Evolutionary conservation across 2,797 vertebrate species (phyloP).

Genomic region (Forpus xanthops): DNA sequence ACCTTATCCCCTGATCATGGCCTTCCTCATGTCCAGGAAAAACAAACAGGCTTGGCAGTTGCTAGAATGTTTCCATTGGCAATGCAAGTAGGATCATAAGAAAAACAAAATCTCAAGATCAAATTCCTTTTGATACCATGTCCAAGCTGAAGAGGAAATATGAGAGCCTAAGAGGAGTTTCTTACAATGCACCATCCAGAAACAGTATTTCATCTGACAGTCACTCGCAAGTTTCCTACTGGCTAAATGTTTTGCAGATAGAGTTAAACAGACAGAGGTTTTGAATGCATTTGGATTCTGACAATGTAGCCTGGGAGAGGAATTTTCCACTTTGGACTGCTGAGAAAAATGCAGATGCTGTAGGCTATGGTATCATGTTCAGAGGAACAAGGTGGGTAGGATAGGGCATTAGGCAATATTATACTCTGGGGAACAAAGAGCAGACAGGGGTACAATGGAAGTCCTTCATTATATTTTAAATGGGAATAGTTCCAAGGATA

Average conservation of each 20-base stretch:
- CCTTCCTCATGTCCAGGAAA: neutral
- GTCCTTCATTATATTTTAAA: slow-evolving; percentile 39
- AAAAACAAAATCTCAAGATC: neutral
- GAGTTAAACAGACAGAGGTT: slow-evolving; percentile 56
- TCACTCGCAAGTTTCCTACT: slow-evolving; percentile 33
- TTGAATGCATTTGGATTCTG: neutral
- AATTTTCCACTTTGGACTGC: slow-evolving; percentile 28
- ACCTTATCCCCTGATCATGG: neutral
- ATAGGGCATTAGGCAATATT: slow-evolving; percentile 44
- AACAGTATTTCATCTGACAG: slow-evolving; percentile 41
- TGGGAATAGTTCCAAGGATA: slow-evolving; percentile 44
- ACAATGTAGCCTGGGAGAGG: neutral
- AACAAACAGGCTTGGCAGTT: neutral
- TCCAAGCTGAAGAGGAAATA: neutral
- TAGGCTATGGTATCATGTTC: slow-evolving; percentile 20
- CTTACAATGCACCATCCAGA: neutral
- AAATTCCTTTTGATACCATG: neutral
- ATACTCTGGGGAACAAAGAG: slow-evolving; percentile 45
- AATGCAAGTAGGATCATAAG: neutral
- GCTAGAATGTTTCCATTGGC: neutral
- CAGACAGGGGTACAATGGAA: slow-evolving; percentile 54
- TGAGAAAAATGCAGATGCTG: slow-evolving; percentile 7
- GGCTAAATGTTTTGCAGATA: slow-evolving; percentile 56
- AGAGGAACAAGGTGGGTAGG: slow-evolving; percentile 40
- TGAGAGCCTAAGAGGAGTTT: slow-evolving; percentile 1